These are phyloP conservation scores for Rissa tridactyla DNA, from an alignment of 2,113 vertebrate genomes.

Conservation along the genomic window DNA sequence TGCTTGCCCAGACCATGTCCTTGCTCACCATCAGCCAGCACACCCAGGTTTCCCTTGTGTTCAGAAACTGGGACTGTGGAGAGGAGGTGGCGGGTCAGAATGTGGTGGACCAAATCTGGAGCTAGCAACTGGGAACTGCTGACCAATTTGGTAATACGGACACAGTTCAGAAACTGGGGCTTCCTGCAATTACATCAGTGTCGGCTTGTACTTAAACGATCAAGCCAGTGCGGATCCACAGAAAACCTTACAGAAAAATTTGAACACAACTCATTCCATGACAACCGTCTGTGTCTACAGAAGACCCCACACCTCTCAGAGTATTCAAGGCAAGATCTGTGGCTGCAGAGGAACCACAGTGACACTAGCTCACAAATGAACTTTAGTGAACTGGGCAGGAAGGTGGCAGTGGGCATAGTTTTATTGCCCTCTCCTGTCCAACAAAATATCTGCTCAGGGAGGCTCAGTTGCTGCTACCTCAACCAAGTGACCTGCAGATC, in stretches of 20 bases:
- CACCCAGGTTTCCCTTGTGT: neutral
- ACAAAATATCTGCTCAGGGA: neutral
- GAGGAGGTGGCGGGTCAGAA: neutral
- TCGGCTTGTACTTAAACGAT: fast-evolving
- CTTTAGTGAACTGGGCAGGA: neutral
- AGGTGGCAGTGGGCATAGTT: neutral
- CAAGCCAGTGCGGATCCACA: fast-evolving
- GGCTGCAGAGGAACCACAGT: neutral
- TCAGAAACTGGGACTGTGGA: neutral
- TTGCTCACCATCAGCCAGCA: neutral
- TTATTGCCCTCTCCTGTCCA: constrained; percentile 14
- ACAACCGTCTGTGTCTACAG: neutral
- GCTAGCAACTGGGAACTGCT: neutral
- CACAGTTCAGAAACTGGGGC: neutral
- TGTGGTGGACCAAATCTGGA: neutral
- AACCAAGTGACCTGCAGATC: neutral
- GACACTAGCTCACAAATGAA: neutral
- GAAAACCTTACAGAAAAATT: neutral
- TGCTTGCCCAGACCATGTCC: neutral
- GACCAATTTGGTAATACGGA: neutral
- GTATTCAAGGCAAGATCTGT: neutral
- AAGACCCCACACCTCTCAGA: neutral
- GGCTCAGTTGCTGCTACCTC: neutral
- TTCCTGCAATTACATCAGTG: neutral
- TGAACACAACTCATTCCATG: neutral